Evolutionary conservation across 2,797 vertebrate species (phyloP).

Genomic region (Sardinella longiceps): DNA sequence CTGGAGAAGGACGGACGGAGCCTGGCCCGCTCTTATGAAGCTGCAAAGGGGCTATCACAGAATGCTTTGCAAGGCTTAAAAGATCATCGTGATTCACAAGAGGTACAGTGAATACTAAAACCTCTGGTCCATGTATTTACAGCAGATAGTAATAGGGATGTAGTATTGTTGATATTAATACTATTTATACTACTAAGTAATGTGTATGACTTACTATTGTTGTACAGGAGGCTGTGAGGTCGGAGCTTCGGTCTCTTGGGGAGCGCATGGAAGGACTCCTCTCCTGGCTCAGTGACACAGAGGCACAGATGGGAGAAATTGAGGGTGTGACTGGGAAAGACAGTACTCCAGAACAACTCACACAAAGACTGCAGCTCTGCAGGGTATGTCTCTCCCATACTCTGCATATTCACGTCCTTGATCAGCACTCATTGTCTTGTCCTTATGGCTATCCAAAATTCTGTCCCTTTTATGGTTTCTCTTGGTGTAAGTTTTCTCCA

Average conservation of each 20-base stretch:
- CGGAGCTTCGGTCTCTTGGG: constrained; percentile 76
- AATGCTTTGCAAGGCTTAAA: constrained; percentile 76
- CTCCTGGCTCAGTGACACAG: constrained; percentile 68
- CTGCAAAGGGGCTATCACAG: constrained; percentile 73
- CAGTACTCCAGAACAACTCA: constrained; percentile 57
- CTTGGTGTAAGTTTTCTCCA: background rate
- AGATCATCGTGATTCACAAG: constrained; percentile 71
- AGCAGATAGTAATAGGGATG: background rate
- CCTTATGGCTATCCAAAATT: background rate
- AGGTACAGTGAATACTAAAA: constrained; percentile 75
- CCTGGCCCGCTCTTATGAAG: constrained; percentile 83
- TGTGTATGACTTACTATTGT: constrained; percentile 18
- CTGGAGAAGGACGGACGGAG: constrained; percentile 91
- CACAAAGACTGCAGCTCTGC: constrained; percentile 71
- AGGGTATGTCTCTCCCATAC: constrained; percentile 66
- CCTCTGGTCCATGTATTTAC: background rate
- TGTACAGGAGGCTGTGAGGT: constrained; percentile 70
- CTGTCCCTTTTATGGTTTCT: background rate
- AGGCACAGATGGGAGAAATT: constrained; percentile 61
- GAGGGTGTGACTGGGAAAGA: constrained; percentile 55
- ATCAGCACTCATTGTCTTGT: background rate
- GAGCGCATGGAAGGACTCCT: constrained; percentile 65
- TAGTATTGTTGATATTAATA: background rate
- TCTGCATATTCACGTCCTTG: background rate
- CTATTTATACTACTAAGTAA: background rate